Percentiles rank a stretch among this genome's conserved stretches.
Conservation (phyloP, 1,140 invertebrate species). For the Episyrphus balteatus region DNA sequence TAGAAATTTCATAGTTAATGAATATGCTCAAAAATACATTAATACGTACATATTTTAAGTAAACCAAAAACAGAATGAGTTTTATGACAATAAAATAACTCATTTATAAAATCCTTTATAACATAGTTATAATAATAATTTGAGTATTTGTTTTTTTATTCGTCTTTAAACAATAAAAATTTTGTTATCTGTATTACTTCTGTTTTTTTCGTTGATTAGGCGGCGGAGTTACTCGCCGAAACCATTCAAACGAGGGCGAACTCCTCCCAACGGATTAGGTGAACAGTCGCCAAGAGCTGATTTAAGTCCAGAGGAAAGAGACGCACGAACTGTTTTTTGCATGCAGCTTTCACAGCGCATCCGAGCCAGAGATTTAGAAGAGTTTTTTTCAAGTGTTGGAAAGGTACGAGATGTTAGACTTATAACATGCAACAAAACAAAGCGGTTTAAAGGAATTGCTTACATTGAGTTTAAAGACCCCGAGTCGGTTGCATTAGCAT, state of each 20-base stretch:
- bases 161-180: background rate
- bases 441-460: constrained; percentile 96
- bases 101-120: too few species aligned
- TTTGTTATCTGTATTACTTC: too few species aligned
- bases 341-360: constrained; percentile 93
- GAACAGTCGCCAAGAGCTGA: constrained; percentile 48
- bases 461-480: constrained; percentile 99
- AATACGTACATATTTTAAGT: too few species aligned
- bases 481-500: constrained; percentile 92
- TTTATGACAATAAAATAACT: too few species aligned
- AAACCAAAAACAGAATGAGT: too few species aligned
- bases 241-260: constrained; percentile 17
- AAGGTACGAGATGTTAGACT: constrained; percentile 97
- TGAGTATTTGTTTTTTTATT: constrained; percentile 34
- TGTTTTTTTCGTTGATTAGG: constrained; percentile 13
- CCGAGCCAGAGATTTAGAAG: constrained; percentile 90
- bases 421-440: constrained; percentile 98
- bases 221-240: constrained; percentile 27
- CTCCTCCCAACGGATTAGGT: constrained; percentile 31
- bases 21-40: too few species aligned
- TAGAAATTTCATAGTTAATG: too few species aligned
- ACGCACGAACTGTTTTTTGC: constrained; percentile 96
- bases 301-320: constrained; percentile 92
- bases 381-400: constrained; percentile 98
- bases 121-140: background rate